These are phyloP conservation scores for Watersipora subatra DNA, from an alignment of 1,140 invertebrate genomes.

Conservation along the genomic window DNA sequence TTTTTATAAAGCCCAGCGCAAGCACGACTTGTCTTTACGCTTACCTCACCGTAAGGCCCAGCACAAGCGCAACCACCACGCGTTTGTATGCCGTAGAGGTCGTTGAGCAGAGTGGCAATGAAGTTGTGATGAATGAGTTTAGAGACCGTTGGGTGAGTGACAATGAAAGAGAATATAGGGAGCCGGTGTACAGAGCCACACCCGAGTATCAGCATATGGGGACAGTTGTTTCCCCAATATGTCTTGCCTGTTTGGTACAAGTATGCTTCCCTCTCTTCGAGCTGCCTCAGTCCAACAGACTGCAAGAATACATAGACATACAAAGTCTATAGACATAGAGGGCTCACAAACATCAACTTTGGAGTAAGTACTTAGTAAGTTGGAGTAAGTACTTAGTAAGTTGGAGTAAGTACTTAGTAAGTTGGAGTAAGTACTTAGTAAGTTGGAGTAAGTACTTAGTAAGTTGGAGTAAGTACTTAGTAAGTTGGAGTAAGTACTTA, in stretches of 20 bases:
- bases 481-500: too few species aligned
- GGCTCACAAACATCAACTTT: too few species aligned
- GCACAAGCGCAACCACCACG: slow-evolving; percentile 71
- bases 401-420: too few species aligned
- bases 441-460: too few species aligned
- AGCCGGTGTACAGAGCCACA: slow-evolving; percentile 52
- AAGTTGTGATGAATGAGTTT: slow-evolving; percentile 79
- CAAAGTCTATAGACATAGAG: too few species aligned
- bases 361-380: too few species aligned
- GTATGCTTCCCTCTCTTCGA: not conserved
- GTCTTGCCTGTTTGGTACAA: not conserved
- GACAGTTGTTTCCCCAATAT: slow-evolving; percentile 20
- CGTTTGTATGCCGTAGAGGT: slow-evolving; percentile 80
- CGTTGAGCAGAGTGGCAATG: slow-evolving; percentile 70
- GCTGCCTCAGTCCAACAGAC: not conserved
- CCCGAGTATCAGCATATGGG: slow-evolving; percentile 67
- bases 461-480: too few species aligned
- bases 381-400: too few species aligned
- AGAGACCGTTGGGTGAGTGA: slow-evolving; percentile 53
- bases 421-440: too few species aligned
- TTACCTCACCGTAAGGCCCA: slow-evolving; percentile 59
- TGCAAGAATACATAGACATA: too few species aligned
- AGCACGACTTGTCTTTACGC: too few species aligned
- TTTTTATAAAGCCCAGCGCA: too few species aligned
- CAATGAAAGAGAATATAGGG: slow-evolving; percentile 72